phyloP scores from a whole-genome alignment of 2,113 vertebrate genomes.

The Phainopepla nitens region DNA sequence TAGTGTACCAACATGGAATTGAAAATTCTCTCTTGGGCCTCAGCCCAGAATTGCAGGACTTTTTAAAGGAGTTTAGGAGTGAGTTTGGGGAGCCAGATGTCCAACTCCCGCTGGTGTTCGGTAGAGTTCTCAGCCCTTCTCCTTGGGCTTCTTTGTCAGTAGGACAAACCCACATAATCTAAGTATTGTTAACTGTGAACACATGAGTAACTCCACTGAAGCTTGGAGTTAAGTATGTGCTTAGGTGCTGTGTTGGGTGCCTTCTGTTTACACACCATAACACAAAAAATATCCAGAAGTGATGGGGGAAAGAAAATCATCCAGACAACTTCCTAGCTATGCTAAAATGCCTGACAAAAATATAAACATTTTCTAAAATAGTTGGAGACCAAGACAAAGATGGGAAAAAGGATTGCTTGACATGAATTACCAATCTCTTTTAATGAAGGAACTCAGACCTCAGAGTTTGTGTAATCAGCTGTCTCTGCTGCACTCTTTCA shows the following conservation, averaged over 20 bases:
- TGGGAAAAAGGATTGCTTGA: background rate
- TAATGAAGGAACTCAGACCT: background rate
- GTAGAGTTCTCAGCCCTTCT: background rate
- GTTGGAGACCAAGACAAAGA: background rate
- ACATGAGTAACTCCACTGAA: background rate
- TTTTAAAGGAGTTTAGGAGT: background rate
- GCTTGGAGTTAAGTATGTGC: background rate
- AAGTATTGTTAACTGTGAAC: background rate
- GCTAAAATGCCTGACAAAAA: background rate
- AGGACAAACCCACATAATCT: fast-evolving
- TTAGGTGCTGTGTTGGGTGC: background rate
- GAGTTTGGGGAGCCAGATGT: background rate
- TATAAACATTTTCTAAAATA: background rate
- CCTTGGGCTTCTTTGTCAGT: background rate
- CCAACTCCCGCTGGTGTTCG: background rate
- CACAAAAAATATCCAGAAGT: background rate
- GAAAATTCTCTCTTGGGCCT: background rate
- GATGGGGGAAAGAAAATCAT: background rate
- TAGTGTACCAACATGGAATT: background rate
- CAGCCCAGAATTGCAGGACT: background rate
- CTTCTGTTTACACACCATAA: background rate
- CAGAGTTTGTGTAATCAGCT: background rate
- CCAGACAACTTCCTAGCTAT: background rate
- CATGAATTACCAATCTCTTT: background rate
- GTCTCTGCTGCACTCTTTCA: background rate